Evolutionary conservation across 2,797 vertebrate species (phyloP), one percentile per base, ranked within the genome.

Genomic region (Clarias pachynema): DNA sequence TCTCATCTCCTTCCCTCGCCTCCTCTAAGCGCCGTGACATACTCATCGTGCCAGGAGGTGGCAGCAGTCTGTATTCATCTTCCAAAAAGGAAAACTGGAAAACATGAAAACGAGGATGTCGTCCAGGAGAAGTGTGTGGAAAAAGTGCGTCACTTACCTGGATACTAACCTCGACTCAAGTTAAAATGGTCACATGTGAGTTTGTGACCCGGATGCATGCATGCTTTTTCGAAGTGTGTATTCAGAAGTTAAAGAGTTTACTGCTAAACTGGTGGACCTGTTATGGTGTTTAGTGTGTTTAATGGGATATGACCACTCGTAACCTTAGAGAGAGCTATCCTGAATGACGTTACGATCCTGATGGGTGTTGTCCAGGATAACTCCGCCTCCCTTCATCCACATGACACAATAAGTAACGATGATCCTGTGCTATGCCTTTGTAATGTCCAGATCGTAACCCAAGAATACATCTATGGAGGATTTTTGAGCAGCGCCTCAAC

Each of bases 1-100:
- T 44, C 57, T 40, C 57, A 49, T 84, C 79, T 86, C 79, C 65
- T 37, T 59, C 86, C n/a, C 65, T 73, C 5, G 37, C 37, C 81
- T 59, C 79, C 56, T 82, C 78, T 56, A n/a, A 65, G 10, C 12
- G 81, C 81, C 77, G 66, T 62, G 82, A 87, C 44, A 81, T 86
- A 85, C 86, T 85, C 79, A 78, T 79, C n/a, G 66, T 81, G 53
- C 63, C 79, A 72, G 84, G 84, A 89, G 90, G 85, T 84, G 80
- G 79, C 85, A 49, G 69, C 37, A 74, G 60, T 66, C 62, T 12
- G 62, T 80, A 79, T 79, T 79, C 24, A 59, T 37, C 26, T n/a
- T 26, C 20, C 37, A 9, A 79, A 63, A 60, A 29, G 44, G 26
- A 75, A 57, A 77, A 31, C 24, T 72, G 24, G 22, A 49, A 49